A percentile compares a stretch with the other conserved stretches of the same genome.
Conservation (phyloP, 2,113 vertebrate genomes). For the Uria lomvia region DNA sequence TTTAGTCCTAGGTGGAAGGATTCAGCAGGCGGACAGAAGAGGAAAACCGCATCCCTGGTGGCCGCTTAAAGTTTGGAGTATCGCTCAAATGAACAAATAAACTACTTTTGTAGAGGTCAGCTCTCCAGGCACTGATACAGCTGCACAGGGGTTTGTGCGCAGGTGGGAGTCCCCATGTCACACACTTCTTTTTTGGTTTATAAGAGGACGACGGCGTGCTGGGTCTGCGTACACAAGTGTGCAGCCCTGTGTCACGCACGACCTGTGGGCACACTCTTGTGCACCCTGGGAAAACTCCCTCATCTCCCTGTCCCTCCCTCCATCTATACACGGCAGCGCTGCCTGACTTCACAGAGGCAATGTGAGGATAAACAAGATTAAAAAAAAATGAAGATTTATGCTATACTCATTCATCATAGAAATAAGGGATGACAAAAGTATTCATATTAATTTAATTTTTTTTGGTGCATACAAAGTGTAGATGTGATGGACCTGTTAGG, state of each 20-base stretch:
- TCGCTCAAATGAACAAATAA: not conserved
- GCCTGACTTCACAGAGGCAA: not conserved
- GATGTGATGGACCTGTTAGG: not conserved
- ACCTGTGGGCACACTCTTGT: too few relatives aligned
- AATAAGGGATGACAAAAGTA: not conserved
- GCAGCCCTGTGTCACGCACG: fast-evolving
- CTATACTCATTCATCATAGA: not conserved
- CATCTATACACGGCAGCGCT: fast-evolving
- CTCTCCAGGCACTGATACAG: not conserved
- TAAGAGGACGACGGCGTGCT: not conserved
- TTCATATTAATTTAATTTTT: not conserved
- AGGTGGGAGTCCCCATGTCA: not conserved
- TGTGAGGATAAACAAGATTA: not conserved
- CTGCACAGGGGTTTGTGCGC: too few relatives aligned
- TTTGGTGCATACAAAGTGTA: not conserved
- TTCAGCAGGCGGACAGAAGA: not conserved
- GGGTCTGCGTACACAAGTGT: not conserved
- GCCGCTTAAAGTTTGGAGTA: not conserved
- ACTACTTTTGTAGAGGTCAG: not conserved
- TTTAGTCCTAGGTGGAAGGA: not conserved
- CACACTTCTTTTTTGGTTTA: not conserved
- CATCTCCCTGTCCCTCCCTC: not conserved
- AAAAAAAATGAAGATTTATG: not conserved
- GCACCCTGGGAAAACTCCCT: not conserved
- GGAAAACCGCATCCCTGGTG: not conserved